These are phyloP conservation scores for Hippocampus abdominalis DNA, from an alignment of 2,113 vertebrate species.

Conservation along the genomic window DNA sequence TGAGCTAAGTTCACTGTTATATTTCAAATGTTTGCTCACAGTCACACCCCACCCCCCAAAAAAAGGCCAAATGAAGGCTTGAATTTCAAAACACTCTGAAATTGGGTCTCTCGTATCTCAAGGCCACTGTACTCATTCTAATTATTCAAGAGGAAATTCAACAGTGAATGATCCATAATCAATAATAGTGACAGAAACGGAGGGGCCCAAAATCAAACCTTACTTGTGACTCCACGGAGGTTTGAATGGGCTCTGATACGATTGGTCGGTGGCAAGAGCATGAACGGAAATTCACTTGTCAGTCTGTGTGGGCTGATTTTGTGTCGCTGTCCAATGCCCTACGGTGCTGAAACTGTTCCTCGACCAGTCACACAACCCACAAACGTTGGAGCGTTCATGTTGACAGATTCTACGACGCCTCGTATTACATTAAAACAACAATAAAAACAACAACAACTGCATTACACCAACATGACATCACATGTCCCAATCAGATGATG, in stretches of 20 bases:
- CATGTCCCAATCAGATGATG: conserved; percentile 46
- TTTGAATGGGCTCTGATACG: background rate
- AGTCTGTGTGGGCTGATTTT: background rate
- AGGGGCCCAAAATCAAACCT: background rate
- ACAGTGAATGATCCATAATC: background rate
- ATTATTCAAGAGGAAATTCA: background rate
- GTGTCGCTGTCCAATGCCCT: conserved; percentile 26
- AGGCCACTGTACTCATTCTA: background rate
- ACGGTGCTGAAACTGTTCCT: conserved; percentile 34
- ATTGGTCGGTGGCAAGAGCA: background rate
- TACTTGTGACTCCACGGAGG: background rate
- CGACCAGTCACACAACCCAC: background rate
- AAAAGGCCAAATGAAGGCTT: background rate
- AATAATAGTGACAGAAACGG: background rate
- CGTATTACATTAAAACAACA: background rate
- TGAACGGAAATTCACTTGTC: background rate
- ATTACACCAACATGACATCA: conserved; percentile 34
- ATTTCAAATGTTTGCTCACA: no score
- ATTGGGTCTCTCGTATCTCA: background rate
- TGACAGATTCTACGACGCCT: background rate
- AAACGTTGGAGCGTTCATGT: background rate
- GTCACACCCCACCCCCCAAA: no score
- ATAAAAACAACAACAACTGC: background rate
- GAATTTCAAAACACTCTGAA: background rate
- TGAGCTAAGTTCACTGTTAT: no score